Conservation (phyloP, 2,888 invertebrate species). For the Dione juno region DNA sequence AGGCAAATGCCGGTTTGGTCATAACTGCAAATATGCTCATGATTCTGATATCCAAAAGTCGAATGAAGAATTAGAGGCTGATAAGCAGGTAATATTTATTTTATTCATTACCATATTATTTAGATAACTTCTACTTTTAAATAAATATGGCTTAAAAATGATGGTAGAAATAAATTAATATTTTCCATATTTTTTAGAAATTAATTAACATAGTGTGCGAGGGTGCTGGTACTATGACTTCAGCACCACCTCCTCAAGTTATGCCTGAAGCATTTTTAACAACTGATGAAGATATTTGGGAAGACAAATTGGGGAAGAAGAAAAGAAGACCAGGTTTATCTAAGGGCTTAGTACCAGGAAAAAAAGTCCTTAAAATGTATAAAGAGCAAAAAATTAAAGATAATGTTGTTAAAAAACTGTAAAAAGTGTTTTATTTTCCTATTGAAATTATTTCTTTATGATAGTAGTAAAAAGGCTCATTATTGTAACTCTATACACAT, state of each 20-base stretch:
- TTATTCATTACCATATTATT: too few species aligned
- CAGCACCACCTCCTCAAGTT: slow-evolving; percentile 63
- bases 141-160: too few species aligned
- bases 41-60: slow-evolving; percentile 91
- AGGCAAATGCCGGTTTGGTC: slow-evolving; percentile 94
- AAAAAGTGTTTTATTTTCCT: slow-evolving; percentile 10
- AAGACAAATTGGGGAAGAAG: slow-evolving; percentile 82
- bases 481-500: too few species aligned
- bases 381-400: slow-evolving; percentile 85
- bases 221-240: slow-evolving; percentile 67
- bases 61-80: slow-evolving; percentile 82
- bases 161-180: background rate
- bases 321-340: slow-evolving; percentile 91
- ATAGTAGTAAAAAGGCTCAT: too few species aligned
- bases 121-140: too few species aligned
- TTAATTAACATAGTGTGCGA: slow-evolving; percentile 73
- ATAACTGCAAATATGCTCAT: slow-evolving; percentile 95
- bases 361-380: slow-evolving; percentile 92
- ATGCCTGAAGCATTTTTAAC: slow-evolving; percentile 55
- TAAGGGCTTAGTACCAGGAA: slow-evolving; percentile 90
- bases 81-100: slow-evolving; percentile 77
- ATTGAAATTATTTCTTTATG: background rate
- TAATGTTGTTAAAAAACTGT: slow-evolving; percentile 33
- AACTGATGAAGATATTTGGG: slow-evolving; percentile 76
- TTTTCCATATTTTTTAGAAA: slow-evolving; percentile 57